Evolutionary conservation across 2,113 vertebrate species (phyloP).

Genomic region (Climacteris rufus): DNA sequence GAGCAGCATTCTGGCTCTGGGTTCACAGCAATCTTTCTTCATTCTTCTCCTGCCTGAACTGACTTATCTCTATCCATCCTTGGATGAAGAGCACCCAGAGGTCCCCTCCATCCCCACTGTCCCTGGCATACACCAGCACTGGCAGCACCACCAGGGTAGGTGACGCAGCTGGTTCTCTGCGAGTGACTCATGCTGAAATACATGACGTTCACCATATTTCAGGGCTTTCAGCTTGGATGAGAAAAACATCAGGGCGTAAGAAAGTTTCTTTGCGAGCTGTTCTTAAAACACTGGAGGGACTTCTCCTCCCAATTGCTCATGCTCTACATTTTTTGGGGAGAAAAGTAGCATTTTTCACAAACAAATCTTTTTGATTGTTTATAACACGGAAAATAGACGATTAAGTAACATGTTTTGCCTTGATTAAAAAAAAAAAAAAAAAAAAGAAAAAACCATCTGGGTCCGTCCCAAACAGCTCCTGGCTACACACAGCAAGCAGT

Average conservation of each 20-base stretch:
- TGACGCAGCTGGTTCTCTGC: neutral
- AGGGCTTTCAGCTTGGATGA: neutral
- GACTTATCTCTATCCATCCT: neutral
- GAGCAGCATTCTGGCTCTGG: neutral
- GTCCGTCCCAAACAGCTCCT: neutral
- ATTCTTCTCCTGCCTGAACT: neutral
- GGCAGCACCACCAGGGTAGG: neutral
- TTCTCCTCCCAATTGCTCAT: neutral
- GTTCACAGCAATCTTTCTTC: neutral
- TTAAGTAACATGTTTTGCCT: neutral
- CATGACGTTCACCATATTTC: slow-evolving; percentile 8
- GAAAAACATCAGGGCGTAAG: neutral
- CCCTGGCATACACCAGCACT: neutral
- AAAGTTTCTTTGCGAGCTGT: neutral
- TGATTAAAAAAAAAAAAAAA: neutral
- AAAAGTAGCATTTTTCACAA: neutral
- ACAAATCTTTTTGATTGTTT: neutral
- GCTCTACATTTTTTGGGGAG: neutral
- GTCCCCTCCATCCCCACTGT: neutral
- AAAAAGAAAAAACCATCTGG: neutral
- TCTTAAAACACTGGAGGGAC: neutral
- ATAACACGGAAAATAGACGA: neutral
- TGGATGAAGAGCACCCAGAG: neutral
- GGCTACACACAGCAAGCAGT: neutral
- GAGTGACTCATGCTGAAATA: slow-evolving; percentile 24